These are phyloP conservation scores for Papilio xuthus DNA, from an alignment of 1,140 invertebrate species.

Conservation along the genomic window DNA sequence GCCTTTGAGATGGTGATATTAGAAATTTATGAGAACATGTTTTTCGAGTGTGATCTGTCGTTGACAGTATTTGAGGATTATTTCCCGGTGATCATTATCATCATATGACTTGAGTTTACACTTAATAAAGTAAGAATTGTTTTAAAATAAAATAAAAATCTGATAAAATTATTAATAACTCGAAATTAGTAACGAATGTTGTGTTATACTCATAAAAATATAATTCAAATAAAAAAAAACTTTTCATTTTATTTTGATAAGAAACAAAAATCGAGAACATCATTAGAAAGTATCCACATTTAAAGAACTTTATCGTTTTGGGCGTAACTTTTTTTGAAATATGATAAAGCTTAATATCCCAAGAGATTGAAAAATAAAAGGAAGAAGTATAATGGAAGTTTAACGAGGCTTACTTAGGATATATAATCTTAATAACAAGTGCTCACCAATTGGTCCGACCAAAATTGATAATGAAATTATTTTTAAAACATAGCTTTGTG, in stretches of 20 bases:
- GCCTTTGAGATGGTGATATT: too few relatives aligned
- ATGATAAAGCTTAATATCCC: slow-evolving; percentile 11
- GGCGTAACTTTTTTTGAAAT: slow-evolving; percentile 15
- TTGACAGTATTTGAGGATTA: too few relatives aligned
- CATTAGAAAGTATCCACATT: background rate
- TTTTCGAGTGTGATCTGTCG: too few relatives aligned
- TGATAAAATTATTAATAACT: too few relatives aligned
- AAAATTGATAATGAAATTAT: too few relatives aligned
- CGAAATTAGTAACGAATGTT: too few relatives aligned
- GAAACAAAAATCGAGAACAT: background rate
- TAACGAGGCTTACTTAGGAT: background rate
- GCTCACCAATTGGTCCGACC: background rate
- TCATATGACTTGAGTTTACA: too few relatives aligned
- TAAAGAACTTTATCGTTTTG: slow-evolving; percentile 16
- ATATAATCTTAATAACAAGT: background rate
- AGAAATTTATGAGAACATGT: too few relatives aligned
- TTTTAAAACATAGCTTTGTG: too few relatives aligned
- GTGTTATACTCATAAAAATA: background rate
- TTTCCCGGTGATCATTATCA: too few relatives aligned
- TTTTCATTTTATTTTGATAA: background rate
- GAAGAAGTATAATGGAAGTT: background rate
- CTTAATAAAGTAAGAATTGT: too few relatives aligned
- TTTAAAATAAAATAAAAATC: too few relatives aligned
- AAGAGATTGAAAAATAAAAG: background rate
- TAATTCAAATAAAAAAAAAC: background rate